Evolutionary conservation across 2,113 vertebrate species (phyloP), one percentile per base, ranked within the genome.

Genomic region (Crocuta crocuta): DNA sequence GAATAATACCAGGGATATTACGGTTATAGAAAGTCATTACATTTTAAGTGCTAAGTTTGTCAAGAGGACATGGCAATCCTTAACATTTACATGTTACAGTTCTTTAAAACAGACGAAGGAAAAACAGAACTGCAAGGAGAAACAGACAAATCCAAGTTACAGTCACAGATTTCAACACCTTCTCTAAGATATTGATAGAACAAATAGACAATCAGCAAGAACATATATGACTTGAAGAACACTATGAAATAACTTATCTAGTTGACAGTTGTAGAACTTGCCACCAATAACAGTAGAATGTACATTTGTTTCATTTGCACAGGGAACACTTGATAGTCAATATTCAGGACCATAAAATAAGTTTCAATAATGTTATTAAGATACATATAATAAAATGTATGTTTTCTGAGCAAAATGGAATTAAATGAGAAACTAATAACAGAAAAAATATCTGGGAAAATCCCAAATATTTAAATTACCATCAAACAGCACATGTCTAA

Each of bases 21-120:
- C 31, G 43, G 53, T 94, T 26, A 89, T 39, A 93, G 70, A 90
- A 93, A 28, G 16, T 70, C 43, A 88, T 39, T 89, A 70, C 23
- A 84, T 91, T 95, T 96, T 93, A 91, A 95, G 48, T 74, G 39
- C 28, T 76, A 23, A 92, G 65, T 97, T 70, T 95, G 58, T 94
- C 73, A 88, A 95, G 66, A 87, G 39, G 68, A 95, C 21, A 91
- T 73, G 68, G 58, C 3, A 85, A 63, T 68, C 17, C 13, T 87
- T 91, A 94, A 86, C 43, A 82, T 94, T 81, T 17, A 80, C 35
- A 43, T 81, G 70, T 61, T 85, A 85, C 13, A 89, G 31, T 94
- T 48, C 39, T 85, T 89, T 66, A 92, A 89, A 80, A 58, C 65
- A 84, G 11, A 71, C 79, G 61, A 63, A 89, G 35, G 50, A 88